These are phyloP conservation scores for Betta splendens DNA, from an alignment of 2,797 vertebrate species.

Conservation along the genomic window DNA sequence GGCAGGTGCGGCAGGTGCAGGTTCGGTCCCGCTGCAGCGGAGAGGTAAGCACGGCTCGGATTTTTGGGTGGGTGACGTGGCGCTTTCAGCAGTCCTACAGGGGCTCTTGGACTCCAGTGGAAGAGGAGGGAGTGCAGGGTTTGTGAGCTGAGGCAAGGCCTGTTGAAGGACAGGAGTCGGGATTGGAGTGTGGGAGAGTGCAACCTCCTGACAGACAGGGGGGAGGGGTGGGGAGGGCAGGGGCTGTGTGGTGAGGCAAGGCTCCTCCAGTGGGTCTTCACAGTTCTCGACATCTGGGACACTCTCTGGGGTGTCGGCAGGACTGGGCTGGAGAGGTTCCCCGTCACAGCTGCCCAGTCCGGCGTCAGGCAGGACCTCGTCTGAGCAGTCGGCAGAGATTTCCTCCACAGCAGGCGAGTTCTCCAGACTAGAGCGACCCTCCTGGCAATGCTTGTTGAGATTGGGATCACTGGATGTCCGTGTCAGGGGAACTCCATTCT, in stretches of 20 bases:
- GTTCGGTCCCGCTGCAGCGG: conserved; percentile 57
- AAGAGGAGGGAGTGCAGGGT: conserved; percentile 48
- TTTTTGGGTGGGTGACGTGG: conserved; percentile 44
- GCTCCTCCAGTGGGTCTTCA: conserved; percentile 54
- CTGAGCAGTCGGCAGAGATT: conserved; percentile 40
- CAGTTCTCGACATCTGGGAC: conserved; percentile 31
- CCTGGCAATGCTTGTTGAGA: conserved; percentile 96
- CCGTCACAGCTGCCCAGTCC: conserved; percentile 42
- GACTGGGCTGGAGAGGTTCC: conserved; percentile 37
- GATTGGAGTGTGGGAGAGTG: conserved; percentile 44
- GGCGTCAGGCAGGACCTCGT: conserved; percentile 35
- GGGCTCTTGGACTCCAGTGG: conserved; percentile 46
- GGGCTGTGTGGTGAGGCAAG: conserved; percentile 83
- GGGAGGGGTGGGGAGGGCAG: conserved; percentile 75
- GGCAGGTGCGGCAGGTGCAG: conserved; percentile 24
- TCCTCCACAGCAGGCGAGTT: conserved; percentile 68
- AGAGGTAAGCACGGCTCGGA: conserved; percentile 65
- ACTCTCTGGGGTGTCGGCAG: conserved; percentile 41
- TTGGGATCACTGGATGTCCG: conserved; percentile 99
- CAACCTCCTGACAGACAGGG: conserved; percentile 35
- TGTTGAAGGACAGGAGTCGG: conserved; percentile 63
- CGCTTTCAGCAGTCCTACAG: conserved; percentile 62
- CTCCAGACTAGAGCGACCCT: conserved; percentile 84
- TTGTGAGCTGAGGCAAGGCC: conserved; percentile 59
- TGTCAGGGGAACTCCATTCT: conserved; percentile 89